A percentile compares a stretch with the other conserved stretches of the same genome.
Evolutionary conservation across 1,140 invertebrate species (phyloP).

Genomic region (Gonatopus flavifemur): DNA sequence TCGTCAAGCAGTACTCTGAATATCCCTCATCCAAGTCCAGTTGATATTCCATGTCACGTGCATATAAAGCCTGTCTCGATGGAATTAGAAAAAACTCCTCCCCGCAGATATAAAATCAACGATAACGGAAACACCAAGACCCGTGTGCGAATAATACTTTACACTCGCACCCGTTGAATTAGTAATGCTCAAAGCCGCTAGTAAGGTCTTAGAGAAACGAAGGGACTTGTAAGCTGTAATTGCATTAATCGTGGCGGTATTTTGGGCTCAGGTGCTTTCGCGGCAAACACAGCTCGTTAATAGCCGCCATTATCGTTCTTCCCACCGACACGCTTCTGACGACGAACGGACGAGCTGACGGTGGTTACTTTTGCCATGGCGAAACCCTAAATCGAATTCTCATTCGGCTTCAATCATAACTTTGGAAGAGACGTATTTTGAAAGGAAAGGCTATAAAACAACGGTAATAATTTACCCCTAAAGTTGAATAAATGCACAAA

Average conservation of each 20-base stretch:
- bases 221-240: slow-evolving; percentile 57
- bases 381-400: too few relatives aligned
- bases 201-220: slow-evolving; percentile 38
- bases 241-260: slow-evolving; percentile 58
- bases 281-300: slow-evolving; percentile 51
- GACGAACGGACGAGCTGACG: slow-evolving; percentile 26
- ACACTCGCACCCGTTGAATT: slow-evolving; percentile 34
- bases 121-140: slow-evolving; percentile 29
- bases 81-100: slow-evolving; percentile 1
- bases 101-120: neutral
- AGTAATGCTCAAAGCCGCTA: slow-evolving; percentile 39
- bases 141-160: too few relatives aligned
- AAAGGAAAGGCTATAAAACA: too few relatives aligned
- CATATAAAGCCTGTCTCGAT: too few relatives aligned
- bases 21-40: too few relatives aligned
- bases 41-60: too few relatives aligned
- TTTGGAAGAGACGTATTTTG: too few relatives aligned
- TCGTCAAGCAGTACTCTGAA: too few relatives aligned
- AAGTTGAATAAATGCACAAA: too few relatives aligned
- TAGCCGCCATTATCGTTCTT: slow-evolving; percentile 54
- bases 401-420: too few relatives aligned
- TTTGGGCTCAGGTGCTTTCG: slow-evolving; percentile 55
- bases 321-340: slow-evolving; percentile 17
- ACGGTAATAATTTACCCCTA: too few relatives aligned
- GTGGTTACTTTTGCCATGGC: neutral